Evolutionary conservation across 2,888 invertebrate genomes (phyloP).

Genomic region (Drosophila leonis): DNA sequence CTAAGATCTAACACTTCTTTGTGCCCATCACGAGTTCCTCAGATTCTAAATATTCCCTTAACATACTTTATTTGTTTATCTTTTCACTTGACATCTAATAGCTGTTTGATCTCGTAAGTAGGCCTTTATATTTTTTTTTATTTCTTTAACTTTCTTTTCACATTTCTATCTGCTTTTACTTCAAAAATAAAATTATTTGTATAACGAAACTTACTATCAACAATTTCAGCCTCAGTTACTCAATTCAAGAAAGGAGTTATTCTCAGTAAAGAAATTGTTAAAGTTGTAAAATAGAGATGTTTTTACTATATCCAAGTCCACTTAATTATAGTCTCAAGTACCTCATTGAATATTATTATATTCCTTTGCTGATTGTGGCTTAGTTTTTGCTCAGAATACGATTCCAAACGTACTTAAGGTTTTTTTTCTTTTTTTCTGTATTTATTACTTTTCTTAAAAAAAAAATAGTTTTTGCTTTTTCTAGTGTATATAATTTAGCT

Average conservation of each 20-base stretch:
- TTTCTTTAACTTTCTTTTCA: neutral
- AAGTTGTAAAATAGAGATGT: neutral
- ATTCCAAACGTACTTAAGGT: neutral
- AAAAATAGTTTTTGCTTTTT: neutral
- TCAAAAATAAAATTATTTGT: no score
- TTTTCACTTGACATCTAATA: neutral
- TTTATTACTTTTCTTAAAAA: neutral
- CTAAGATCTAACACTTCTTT: conserved; percentile 1
- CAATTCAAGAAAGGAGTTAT: neutral
- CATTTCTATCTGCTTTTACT: neutral
- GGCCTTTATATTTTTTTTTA: neutral
- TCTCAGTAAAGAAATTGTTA: neutral
- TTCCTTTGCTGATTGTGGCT: no score
- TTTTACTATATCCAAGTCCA: neutral
- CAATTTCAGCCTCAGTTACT: neutral
- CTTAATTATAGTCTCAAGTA: neutral
- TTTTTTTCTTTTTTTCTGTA: neutral
- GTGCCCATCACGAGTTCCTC: neutral
- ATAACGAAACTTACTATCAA: no score
- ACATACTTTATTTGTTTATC: neutral
- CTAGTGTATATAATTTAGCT: neutral
- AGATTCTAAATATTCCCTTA: neutral
- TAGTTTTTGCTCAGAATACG: no score
- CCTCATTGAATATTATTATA: neutral
- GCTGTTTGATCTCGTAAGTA: neutral